Conservation (phyloP, 2,888 invertebrate species). For the Diabrotica balteata region DNA sequence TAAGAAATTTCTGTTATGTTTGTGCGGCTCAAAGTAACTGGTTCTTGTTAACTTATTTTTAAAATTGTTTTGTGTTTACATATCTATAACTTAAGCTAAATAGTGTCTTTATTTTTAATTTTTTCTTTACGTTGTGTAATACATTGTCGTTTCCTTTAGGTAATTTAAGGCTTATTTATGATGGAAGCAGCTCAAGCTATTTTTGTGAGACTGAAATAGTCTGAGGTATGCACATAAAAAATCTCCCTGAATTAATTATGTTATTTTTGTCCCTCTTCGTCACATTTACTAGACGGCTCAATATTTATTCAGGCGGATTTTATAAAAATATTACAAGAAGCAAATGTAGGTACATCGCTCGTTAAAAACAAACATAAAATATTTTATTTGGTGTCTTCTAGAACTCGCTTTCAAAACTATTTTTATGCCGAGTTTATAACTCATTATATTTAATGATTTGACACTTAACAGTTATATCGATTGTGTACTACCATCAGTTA, state of each 20-base stretch:
- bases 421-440: neutral
- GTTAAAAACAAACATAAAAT: neutral
- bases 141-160: too few species aligned
- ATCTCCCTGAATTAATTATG: neutral
- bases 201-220: too few species aligned
- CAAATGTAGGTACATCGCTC: neutral
- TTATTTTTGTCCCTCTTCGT: constrained; percentile 1
- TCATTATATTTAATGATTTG: neutral
- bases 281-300: neutral
- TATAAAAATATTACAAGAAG: neutral
- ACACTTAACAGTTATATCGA: neutral
- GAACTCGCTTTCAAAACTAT: neutral
- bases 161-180: too few species aligned
- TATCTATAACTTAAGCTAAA: too few species aligned
- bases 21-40: too few species aligned
- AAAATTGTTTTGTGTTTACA: too few species aligned
- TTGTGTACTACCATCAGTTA: neutral
- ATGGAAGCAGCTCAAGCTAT: too few species aligned
- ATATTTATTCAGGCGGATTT: neutral
- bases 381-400: neutral
- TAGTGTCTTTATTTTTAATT: too few species aligned
- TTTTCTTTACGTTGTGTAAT: too few species aligned
- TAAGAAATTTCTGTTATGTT: too few species aligned
- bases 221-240: too few species aligned
- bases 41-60: too few species aligned